Evolutionary conservation across 2,888 invertebrate genomes (phyloP), one percentile per base, ranked within the genome.

Genomic region (Melangyna quadrimaculata): DNA sequence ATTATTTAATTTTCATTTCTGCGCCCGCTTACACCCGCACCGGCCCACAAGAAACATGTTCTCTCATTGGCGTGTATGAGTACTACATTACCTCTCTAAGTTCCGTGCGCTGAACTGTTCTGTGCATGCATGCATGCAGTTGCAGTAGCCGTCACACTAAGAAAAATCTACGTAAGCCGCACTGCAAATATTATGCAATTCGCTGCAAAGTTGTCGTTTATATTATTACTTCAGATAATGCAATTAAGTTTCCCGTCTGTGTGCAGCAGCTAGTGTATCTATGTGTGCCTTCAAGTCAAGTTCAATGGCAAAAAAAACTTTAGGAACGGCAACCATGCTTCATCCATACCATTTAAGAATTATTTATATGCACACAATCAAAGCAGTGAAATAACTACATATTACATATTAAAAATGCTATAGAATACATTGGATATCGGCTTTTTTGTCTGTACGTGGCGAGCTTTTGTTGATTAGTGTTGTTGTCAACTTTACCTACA

Each of bases 171-270:
- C 51, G 63, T 27, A 67, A 35, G 69, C 17, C 40, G 51, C 40
- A 65, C 59, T 29, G 70, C 61, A 75, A 86, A 86, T 84, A 86
- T 86, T 86, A 80, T 86, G 86, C 86, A 86, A 86, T 86, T 75
- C 40, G 22, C 75, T 70, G 74, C 83, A 70, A 74, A 29, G 24
- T 35, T 29, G 71, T 55, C 59, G 80, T 35, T 75, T 67, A 67
- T 65, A 84, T 43, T 75, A 67, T 80, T 78, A 86, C 81, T 80
- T 78, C 77, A 86, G 77, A 80, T 86, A 86, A 86, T 81, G 81
- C 59, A 86, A 86, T 86, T 86, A 86, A 63, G 37, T 70, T 81
- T n/a, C 19, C 61, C 61, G 45, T 73, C 72, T 73, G 72, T 27
- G 29, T 65, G 45, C 9, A 24, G 17, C 29, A 40, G 51, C 3